Percentiles rank a stretch among this genome's conserved stretches.
phyloP scores from a whole-genome alignment of 1,140 invertebrate genomes.

The Drosophila seguyi region DNA sequence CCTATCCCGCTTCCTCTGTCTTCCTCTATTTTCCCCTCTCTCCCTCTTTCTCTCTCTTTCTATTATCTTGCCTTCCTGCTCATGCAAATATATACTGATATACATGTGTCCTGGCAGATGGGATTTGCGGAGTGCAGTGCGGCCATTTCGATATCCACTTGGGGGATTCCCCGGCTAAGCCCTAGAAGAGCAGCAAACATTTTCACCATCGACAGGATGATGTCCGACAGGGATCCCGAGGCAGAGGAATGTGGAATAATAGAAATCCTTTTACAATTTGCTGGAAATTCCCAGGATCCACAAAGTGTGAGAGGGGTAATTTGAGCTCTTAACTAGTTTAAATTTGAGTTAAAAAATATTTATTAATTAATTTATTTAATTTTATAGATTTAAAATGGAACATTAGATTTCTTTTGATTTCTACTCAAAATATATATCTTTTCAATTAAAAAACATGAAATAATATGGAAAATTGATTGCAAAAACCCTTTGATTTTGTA shows the following conservation, averaged over 20 bases:
- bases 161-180: constrained; percentile 38
- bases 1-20: not conserved
- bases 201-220: constrained; percentile 18
- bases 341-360: not conserved
- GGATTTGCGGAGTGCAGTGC: constrained; percentile 37
- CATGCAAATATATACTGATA: not conserved
- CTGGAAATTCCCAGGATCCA: not conserved
- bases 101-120: constrained; percentile 20
- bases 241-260: constrained; percentile 11
- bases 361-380: not conserved
- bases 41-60: not conserved
- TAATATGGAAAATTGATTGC: too few species aligned
- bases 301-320: not conserved
- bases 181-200: constrained; percentile 23
- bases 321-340: too few species aligned
- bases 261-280: constrained; percentile 2
- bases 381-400: not conserved
- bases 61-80: not conserved
- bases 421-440: not conserved
- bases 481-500: not conserved
- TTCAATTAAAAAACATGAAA: too few species aligned
- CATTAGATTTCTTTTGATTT: not conserved
- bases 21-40: not conserved
- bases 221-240: not conserved
- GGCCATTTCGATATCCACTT: constrained; percentile 42